Evolutionary conservation across 2,888 invertebrate species (phyloP), one percentile per base, ranked within the genome.

Genomic region (Philereme transversata): DNA sequence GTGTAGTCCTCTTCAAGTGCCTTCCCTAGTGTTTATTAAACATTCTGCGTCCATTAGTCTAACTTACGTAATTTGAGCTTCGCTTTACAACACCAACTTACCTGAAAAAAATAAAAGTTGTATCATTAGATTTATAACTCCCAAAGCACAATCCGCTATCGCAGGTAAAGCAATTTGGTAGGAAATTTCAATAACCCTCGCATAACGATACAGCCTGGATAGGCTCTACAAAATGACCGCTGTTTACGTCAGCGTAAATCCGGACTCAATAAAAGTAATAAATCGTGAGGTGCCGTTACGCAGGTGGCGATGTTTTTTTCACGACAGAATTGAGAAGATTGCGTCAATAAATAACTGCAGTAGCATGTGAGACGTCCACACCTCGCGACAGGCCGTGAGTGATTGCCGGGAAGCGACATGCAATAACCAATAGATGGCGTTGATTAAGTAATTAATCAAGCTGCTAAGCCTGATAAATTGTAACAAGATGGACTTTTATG

Each of bases 371-470:
- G 74, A 78, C 70, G 83, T 86, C 84, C 80, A 74, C 78, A 78
- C 78, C 69, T 70, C 67, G 75, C 76, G 79, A 75, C 72, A 70
- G 75, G 70, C 71, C 69, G 82, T 88, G 90, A 90, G 74, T 86
- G 86, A 91, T 90, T 82, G 84, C 81, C 69, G 69, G 70, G 69
- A 73, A 81, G 80, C 81, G 84, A 87, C 83, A 78, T 77, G 76
- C 78, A 76, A 82, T 77, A 75, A 77, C 79, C 83, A 76, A 87
- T 86, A 88, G 84, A 82, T 87, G 84, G 84, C 79, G 78, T 88
- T 85, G 81, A 90, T 90, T 88, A 83, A 84, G 78, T 77, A 81
- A 86, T 90, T 86, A 85, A 88, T 90, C 88, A 90, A 84, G 77
- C 68, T 65, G 60, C 63, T 66, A 65, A 71, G 68, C 70, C 65